Conservation (phyloP, 2,113 vertebrate genomes). For the Scomber colias region DNA sequence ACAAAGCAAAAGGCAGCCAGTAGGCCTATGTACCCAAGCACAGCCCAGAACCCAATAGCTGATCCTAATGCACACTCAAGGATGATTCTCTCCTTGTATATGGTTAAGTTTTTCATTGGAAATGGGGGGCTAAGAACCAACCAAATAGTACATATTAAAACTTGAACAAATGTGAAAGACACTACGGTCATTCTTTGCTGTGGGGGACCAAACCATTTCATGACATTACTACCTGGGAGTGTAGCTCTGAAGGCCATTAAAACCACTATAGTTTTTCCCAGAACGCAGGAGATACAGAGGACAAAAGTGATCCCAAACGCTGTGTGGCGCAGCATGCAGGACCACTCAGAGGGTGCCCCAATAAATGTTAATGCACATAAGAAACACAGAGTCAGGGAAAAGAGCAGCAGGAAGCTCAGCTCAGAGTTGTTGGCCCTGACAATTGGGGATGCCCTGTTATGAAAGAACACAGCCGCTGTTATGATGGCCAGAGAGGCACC, state of each 20-base stretch:
- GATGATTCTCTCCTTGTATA: constrained; percentile 77
- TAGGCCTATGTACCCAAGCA: constrained; percentile 78
- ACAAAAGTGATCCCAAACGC: background rate
- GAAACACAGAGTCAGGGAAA: constrained; percentile 72
- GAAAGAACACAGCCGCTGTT: constrained; percentile 69
- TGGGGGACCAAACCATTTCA: constrained; percentile 71
- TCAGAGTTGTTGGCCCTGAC: constrained; percentile 80
- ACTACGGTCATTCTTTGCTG: constrained; percentile 79
- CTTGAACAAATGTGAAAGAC: constrained; percentile 71
- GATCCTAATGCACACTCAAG: constrained; percentile 79
- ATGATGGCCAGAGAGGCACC: constrained; percentile 68
- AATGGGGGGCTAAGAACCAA: constrained; percentile 76
- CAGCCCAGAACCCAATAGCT: constrained; percentile 76
- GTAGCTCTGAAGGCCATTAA: no score
- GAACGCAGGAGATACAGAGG: background rate
- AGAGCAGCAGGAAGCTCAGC: constrained; percentile 38
- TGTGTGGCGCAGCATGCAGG: constrained; percentile 70
- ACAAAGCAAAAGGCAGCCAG: constrained; percentile 63
- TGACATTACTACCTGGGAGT: background rate
- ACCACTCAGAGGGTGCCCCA: constrained; percentile 66
- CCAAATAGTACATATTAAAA: constrained; percentile 78
- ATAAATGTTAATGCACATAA: constrained; percentile 74
- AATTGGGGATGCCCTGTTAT: constrained; percentile 72
- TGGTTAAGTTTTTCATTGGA: constrained; percentile 70
- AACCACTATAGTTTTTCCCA: no score